These are phyloP conservation scores for Macrocentrus cingulum DNA, from an alignment of 1,140 invertebrate genomes.

Conservation along the genomic window DNA sequence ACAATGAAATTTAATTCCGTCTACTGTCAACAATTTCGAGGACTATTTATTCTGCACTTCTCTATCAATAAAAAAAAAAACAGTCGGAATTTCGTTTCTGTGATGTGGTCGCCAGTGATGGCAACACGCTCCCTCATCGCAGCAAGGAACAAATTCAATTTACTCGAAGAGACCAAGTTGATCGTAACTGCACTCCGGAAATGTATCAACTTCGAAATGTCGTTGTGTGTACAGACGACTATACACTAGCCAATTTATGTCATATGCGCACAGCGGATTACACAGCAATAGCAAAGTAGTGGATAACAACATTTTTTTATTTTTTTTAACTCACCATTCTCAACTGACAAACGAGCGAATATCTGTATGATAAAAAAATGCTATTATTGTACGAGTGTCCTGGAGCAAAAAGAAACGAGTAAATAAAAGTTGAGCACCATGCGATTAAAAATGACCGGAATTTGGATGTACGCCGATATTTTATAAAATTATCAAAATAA, in stretches of 20 bases:
- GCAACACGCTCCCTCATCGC: neutral
- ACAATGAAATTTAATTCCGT: neutral
- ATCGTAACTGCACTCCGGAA: conserved; percentile 7
- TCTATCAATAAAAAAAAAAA: neutral
- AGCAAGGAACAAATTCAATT: conserved; percentile 10
- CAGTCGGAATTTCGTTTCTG: neutral
- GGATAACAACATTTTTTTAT: too few species aligned
- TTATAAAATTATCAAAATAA: too few species aligned
- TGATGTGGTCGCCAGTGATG: neutral
- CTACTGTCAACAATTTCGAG: neutral
- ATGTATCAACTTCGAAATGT: conserved; percentile 15
- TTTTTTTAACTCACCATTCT: too few species aligned
- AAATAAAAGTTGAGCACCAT: too few species aligned
- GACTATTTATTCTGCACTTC: neutral
- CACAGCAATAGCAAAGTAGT: too few species aligned
- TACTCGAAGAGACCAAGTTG: neutral
- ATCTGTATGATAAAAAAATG: too few species aligned
- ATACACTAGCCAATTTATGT: neutral
- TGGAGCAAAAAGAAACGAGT: too few species aligned
- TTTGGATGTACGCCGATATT: too few species aligned
- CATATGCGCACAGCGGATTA: neutral
- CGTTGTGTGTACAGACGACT: neutral
- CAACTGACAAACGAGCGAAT: too few species aligned
- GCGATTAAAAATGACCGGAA: too few species aligned
- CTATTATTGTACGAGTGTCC: too few species aligned